Base-by-base conservation (phyloP, 2,113 vertebrate genomes). In the Larimichthys polyactis region DNA sequence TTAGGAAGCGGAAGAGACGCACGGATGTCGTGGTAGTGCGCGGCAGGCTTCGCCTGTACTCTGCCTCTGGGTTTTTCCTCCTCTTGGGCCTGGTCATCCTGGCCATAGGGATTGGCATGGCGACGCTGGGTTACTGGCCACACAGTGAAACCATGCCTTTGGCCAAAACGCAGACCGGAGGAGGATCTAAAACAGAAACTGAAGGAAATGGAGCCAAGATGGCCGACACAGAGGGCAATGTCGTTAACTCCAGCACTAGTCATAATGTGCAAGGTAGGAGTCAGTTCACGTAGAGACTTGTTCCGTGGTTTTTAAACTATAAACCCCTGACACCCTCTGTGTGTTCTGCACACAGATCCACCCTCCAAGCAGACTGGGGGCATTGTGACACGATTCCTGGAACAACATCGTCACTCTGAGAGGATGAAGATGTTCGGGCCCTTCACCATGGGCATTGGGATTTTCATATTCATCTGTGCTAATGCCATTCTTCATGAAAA, bases 341-440 rank as follows among this genome's bases (percentile, higher is more conserved):
- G 29, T 63, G 22, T n/a, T 44, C 16, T 78, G 54, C 24, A 24
- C 48, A 27, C 51, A 94, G 93, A 69, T 40, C 8, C 83, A 0
- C 12, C 73, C 11, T 80, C 92, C 51, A 82, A 77, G 84, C 90
- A 75, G 77, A 77, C 76, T 0, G 91, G 91, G 0, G 95, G 98
- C 0, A 71, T 94, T 83, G 91, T 99, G 22, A 93, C 95, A 3
- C 96, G 93, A 29, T 99, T 99, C 93, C 96, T 99, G 63, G 97
- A 97, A 54, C 96, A 96, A 87, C 98, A 99, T 20, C 85, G 97
- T 64, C 97, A 98, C 90, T 99, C 98, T 0, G 96, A 99, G 84
- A 96, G 97, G 89, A 99, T 99, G 98, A 99, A 99, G 92, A 99
- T 99, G 97, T 90, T 99, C 1, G 98, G 98, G 20, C 98, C 98